Evolutionary conservation across 2,797 vertebrate species (phyloP), one percentile per base, ranked within the genome.

Genomic region (Silurus lanzhouensis): DNA sequence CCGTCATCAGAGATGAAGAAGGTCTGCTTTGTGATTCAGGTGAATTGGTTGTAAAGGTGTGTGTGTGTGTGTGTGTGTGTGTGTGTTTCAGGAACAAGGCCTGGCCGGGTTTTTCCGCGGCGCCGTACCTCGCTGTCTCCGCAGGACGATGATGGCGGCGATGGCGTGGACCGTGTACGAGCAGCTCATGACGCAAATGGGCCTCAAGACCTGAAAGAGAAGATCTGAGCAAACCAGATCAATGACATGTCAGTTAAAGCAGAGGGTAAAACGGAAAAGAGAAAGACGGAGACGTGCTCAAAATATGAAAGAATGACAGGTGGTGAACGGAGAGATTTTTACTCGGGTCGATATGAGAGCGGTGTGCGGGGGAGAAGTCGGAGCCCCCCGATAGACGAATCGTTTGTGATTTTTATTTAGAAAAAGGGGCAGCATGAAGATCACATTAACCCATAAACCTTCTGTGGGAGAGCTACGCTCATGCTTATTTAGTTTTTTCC

Each of bases 121-220:
- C 0, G 94, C 96, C 0, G 94, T 99, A 1, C 98, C 98, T 17
- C 95, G 98, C 79, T 96, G 95, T 60, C 95, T 99, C 68, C 94
- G 98, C 22, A 94, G 98, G 74, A 98, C 98, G 22, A 95, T 99
- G 84, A 98, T 99, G 98, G 97, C 98, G n/a, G 97, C 98, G 0
- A 98, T 99, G 98, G 98, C 97, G 0, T 99, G 98, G 98, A 99
- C 97, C 0, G 96, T 99, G 22, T 99, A 99, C 1, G 98, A 99
- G 83, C 96, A 97, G 93, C 96, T 99, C 93, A 99, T 99, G 98
- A 95, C 96, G 84, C 96, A 91, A 91, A 97, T 99, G 98, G 97
- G 97, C 83, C 95, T 99, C 83, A 98, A 97, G 90, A 98, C 98
- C 83, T 99, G 96, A 99, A 15, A 5, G 15, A 55, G 46, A 60